phyloP scores from a whole-genome alignment of 2,888 invertebrate genomes.

The Rhagonycha lutea region DNA sequence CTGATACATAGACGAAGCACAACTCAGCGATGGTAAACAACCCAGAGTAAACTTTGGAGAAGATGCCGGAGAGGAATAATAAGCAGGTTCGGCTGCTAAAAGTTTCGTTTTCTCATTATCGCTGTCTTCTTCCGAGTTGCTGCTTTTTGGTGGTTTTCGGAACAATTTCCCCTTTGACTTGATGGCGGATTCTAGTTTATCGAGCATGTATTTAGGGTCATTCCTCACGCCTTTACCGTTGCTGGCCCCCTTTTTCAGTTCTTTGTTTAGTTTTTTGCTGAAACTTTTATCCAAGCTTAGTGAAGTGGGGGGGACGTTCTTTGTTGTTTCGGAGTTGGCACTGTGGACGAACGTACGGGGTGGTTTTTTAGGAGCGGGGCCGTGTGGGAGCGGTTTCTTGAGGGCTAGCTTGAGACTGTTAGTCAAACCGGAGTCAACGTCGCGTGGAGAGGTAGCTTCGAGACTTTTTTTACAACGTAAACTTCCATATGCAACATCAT shows the following conservation, averaged over 20 bases:
- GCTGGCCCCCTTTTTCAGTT: constrained; percentile 31
- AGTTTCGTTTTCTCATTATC: constrained; percentile 42
- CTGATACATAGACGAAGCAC: constrained; percentile 46
- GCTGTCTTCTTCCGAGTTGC: constrained; percentile 49
- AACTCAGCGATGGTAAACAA: constrained; percentile 52
- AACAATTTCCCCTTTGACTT: constrained; percentile 55
- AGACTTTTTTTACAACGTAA: constrained; percentile 4
- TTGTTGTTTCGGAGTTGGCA: constrained; percentile 16
- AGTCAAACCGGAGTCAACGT: constrained; percentile 44
- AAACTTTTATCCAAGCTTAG: constrained; percentile 31
- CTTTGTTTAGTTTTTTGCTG: constrained; percentile 34
- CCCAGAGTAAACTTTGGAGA: constrained; percentile 46
- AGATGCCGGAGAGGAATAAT: constrained; percentile 8
- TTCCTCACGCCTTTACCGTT: constrained; percentile 33
- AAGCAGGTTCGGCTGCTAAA: constrained; percentile 26
- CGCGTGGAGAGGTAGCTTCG: constrained; percentile 5
- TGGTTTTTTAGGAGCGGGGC: constrained; percentile 78
- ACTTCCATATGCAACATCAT: constrained; percentile 7
- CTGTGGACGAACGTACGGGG: constrained; percentile 65
- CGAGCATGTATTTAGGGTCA: constrained; percentile 67
- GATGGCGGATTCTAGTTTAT: constrained; percentile 66
- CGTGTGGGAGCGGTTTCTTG: constrained; percentile 68
- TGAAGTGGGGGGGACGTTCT: neutral
- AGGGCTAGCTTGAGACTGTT: constrained; percentile 69
- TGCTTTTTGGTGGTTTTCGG: constrained; percentile 39